Conservation (phyloP, 2,888 invertebrate genomes). For the Notodonta ziczac region DNA sequence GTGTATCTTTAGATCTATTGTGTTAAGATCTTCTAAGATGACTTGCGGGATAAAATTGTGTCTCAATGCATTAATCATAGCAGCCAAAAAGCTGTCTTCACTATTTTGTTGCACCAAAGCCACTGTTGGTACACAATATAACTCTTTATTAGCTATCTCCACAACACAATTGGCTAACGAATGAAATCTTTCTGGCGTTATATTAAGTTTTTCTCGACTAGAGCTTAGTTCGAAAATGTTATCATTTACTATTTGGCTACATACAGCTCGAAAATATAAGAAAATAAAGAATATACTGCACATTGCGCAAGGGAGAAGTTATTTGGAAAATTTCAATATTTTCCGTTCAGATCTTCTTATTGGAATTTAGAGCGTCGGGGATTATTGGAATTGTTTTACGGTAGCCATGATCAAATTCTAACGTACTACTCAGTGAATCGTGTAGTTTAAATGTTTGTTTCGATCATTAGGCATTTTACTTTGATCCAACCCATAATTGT, state of each 20-base stretch:
- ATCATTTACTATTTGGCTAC: conserved; percentile 4
- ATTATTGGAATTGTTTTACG: not conserved
- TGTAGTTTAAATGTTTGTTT: not conserved
- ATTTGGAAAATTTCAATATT: conserved; percentile 8
- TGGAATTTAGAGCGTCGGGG: not conserved
- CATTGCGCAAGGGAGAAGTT: conserved; percentile 15
- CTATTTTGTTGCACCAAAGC: conserved; percentile 25
- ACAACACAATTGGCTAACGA: conserved; percentile 37
- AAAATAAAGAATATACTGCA: conserved; percentile 9
- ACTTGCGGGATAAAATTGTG: conserved; percentile 28
- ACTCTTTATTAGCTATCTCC: conserved; percentile 26
- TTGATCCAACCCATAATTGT: no score
- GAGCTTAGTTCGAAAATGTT: not conserved
- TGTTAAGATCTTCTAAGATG: conserved; percentile 17
- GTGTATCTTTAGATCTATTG: conserved; percentile 18
- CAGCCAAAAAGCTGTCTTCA: not conserved
- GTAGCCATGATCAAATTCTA: not conserved
- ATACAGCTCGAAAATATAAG: not conserved
- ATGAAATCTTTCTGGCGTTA: conserved; percentile 9
- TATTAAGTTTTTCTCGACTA: not conserved
- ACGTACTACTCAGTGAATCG: not conserved
- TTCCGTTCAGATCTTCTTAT: not conserved
- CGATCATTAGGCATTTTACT: not conserved
- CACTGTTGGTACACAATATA: conserved; percentile 35
- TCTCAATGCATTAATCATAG: conserved; percentile 31